These are phyloP conservation scores for Diachrysia chrysitis DNA, from an alignment of 2,888 invertebrate species.

Conservation along the genomic window DNA sequence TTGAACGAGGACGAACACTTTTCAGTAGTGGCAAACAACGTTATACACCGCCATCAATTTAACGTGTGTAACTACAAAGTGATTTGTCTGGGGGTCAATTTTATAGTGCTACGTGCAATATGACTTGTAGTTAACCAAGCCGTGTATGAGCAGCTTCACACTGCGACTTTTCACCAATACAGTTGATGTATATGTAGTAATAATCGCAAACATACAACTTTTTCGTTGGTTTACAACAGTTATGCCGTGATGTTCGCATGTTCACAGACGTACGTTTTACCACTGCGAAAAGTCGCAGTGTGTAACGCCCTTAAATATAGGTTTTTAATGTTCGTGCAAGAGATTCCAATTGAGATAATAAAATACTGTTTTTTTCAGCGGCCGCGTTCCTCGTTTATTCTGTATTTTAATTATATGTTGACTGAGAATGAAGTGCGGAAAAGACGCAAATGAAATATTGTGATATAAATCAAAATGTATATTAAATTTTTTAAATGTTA, in stretches of 20 bases:
- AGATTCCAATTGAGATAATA: conserved; percentile 19
- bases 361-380: conserved; percentile 9
- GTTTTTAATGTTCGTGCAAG: conserved; percentile 23
- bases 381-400: conserved; percentile 10
- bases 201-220: not conserved
- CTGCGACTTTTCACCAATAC: not conserved
- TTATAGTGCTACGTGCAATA: conserved; percentile 26
- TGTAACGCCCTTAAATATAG: conserved; percentile 15
- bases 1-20: conserved; percentile 36
- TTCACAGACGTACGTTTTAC: not conserved
- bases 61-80: conserved; percentile 18
- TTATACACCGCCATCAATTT: conserved; percentile 26
- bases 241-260: too few relatives aligned
- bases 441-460: not conserved
- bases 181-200: not conserved
- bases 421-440: not conserved
- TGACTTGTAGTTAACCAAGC: conserved; percentile 12
- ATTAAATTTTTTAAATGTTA: too few relatives aligned
- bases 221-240: not conserved
- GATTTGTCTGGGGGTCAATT: conserved; percentile 31
- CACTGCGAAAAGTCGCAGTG: not conserved
- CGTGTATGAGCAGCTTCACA: conserved; percentile 4
- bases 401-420: not conserved
- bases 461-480: not conserved
- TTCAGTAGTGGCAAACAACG: conserved; percentile 41